phyloP scores from a whole-genome alignment of 2,113 vertebrate species.

The Dipodomys spectabilis region DNA sequence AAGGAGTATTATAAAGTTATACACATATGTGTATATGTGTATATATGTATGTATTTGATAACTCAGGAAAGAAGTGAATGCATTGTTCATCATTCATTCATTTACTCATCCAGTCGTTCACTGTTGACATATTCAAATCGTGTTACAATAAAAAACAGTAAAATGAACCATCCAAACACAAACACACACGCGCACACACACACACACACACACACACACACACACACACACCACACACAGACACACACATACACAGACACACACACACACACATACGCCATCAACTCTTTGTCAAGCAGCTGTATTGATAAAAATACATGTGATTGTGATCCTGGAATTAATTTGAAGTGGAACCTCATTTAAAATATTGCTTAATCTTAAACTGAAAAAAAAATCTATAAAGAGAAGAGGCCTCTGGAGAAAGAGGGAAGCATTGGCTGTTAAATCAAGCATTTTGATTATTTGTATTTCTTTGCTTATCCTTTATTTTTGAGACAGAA shows the following conservation, averaged over 20 bases:
- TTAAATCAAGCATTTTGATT: background rate
- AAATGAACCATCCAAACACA: no score
- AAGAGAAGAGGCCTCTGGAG: background rate
- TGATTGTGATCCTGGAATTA: background rate
- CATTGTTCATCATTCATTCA: no score
- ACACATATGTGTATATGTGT: no score
- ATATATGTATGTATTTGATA: background rate
- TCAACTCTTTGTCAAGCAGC: background rate
- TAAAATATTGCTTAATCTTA: constrained; percentile 7
- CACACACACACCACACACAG: no score
- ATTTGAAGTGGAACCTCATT: constrained; percentile 1
- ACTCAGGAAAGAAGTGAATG: background rate
- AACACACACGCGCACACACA: no score
- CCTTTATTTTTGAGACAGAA: background rate
- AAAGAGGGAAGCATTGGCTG: background rate
- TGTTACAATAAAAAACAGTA: background rate
- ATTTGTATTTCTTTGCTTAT: background rate
- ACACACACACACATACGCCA: no score
- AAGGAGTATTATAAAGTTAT: background rate
- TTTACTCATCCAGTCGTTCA: no score
- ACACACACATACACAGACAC: no score
- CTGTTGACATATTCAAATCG: background rate
- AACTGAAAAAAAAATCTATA: background rate
- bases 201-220: no score
- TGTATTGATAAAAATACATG: background rate